Evolutionary conservation across 2,797 vertebrate species (phyloP), one percentile per base, ranked within the genome.

Genomic region (Acanthurus lineatus): DNA sequence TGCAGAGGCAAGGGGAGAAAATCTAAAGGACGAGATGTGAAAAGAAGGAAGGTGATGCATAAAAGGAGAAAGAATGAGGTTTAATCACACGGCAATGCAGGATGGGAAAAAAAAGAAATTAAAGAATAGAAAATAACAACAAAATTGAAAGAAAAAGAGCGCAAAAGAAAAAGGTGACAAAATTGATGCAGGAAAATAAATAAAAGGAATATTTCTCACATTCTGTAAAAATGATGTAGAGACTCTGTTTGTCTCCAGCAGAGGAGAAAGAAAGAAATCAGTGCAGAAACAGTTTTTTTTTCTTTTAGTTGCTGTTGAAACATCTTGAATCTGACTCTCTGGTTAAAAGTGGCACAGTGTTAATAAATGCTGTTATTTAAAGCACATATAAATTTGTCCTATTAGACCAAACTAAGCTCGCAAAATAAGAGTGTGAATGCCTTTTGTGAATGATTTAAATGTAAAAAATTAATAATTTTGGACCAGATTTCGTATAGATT

Each of bases 61-160:
- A 49, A 63, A 69, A 9, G 53, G 62, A 62, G 19, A 64, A 80
- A 19, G 19, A 79, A 69, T 51, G 60, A 49, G 6, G 45, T 82
- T 77, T 87, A 49, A 88, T 85, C 76, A 70, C 77, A 76, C 69
- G 42, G 53, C 58, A 63, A 35, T 68, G 66, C 62, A 40, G n/a
- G 11, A 15, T n/a, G n/a, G 16, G 63, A 10, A 40, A 10, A 40
- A 79, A 70, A 82, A 49, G 1, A 59, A 64, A 69, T 35, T 6
- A 14, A 15, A 38, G 3, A 49, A n/a, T 25, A 47, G 4, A 58
- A 69, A 58, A 51, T 11, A 6, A 47, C n/a, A 49, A 51, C 3
- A 44, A 81, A 70, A 54, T 56, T 3, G 17, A 60, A 48, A 54
- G 8, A 52, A 25, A 16, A 12, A 35, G 32, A 35, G 32, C 6